Evolutionary conservation across 2,797 vertebrate species (phyloP), one percentile per base, ranked within the genome.

Genomic region (Sebastes dallii): DNA sequence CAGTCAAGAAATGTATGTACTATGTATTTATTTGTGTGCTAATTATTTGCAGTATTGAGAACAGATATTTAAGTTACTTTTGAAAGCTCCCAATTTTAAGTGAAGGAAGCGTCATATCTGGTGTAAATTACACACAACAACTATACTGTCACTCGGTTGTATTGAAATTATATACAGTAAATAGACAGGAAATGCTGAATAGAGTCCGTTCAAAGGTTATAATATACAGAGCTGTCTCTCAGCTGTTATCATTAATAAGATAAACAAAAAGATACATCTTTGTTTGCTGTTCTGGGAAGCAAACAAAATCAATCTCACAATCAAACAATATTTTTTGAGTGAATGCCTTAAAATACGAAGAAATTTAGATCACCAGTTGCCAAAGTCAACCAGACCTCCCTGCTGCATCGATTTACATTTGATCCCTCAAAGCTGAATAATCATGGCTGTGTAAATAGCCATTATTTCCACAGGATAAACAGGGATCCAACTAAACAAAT

Each of bases 381-480:
- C 84, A 88, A 80, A 91, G 67, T 86, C 90, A 91, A 89, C 86
- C 67, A 87, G 72, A 86, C 86, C 64, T 89, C 83, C 78, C 76
- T 73, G 80, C 88, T 89, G 95, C 94, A 96, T 95, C 92, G 94
- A 97, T 97, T 97, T 97, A 94, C 95, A 96, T 97, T 96, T 93
- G 93, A 96, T 95, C 96, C 95, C 95, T 96, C 94, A 95, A 96
- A 92, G 92, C 95, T 94, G 95, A 87, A 95, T 97, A 97, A 97
- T 97, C 96, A 97, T 94, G 94, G 94, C 82, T 80, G 95, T 96
- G 96, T 95, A 97, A 97, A 97, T 96, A 96, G 94, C 84, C 88
- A 94, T 96, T 96, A 95, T 97, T 96, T 96, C 94, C 89, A 78
- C 83, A 80, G 86, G 89, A 93, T 91, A 93, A 90, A 93, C 92